Base-by-base conservation (phyloP, 2,113 vertebrate genomes). In the Pseudonaja textilis region DNA sequence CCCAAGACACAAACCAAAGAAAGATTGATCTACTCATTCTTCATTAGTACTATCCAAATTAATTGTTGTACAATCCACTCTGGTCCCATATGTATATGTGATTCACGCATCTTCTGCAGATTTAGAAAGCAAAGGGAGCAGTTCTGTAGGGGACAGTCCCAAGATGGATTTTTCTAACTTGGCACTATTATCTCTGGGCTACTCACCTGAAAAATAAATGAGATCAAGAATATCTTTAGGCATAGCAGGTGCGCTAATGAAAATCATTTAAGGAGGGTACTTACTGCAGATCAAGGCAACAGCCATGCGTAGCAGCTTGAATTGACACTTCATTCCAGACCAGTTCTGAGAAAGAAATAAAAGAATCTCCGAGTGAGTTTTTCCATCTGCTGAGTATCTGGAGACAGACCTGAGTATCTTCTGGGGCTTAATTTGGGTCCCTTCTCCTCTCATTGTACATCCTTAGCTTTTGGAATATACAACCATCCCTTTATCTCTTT, bases 311-410 rank as follows among this genome's bases (percentile, higher is more conserved):
- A 99, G 98, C 94, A 99, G 97, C 96, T 99, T 99, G 97, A 99
- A 99, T 96, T 99, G 99, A 97, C 99, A 99, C 97, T 99, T 99
- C 99, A 99, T 99, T 95, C 99, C 99, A 0, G 99, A 99, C 99
- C 99, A 99, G 94, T 99, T 99, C 99, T 99, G 95, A 50, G 91
- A 96, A 94, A 95, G 95, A 45, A 69, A 81, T 22, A 22, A 29
- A 88, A 94, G 64, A 88, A 61, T 91, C 29, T 69, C 85, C 92
- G 85, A 86, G 47, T 87, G 87, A 91, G 93, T 1, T 20, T 92
- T 91, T 55, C 88, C 88, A 87, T n/a, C 85, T 57, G 87, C 1
- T 85, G 23, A 42, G 89, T 90, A 26, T 86, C 59, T 85, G 86
- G 64, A 85, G 7, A 45, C 2, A 45, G 61, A 7, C 50, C 12